Percentiles rank a stretch among this genome's conserved stretches.
These are phyloP conservation scores for Drosophila lini DNA, from an alignment of 1,140 invertebrate species.

Conservation along the genomic window DNA sequence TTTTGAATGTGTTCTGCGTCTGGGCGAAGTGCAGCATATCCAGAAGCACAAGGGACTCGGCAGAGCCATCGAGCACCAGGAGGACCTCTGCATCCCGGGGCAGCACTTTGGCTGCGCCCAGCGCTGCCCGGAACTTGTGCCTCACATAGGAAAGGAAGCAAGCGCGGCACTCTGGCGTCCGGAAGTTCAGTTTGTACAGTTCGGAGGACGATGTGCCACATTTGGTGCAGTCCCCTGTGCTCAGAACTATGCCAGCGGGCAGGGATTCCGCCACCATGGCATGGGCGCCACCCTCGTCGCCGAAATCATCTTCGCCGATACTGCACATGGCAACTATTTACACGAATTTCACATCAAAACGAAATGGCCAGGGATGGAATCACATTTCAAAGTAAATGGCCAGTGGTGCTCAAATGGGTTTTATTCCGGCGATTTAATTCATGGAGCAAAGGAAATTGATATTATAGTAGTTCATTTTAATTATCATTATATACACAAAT, in stretches of 20 bases:
- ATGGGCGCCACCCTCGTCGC: slow-evolving; percentile 74
- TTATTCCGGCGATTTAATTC: too few relatives aligned
- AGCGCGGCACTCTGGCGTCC: slow-evolving; percentile 59
- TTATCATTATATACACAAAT: too few relatives aligned
- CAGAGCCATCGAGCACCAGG: slow-evolving; percentile 67
- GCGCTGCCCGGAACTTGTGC: slow-evolving; percentile 80
- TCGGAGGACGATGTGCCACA: slow-evolving; percentile 41
- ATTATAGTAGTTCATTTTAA: too few relatives aligned
- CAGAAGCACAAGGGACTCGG: slow-evolving; percentile 65
- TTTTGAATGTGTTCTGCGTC: slow-evolving; percentile 74
- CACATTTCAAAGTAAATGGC: not conserved
- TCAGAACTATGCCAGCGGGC: slow-evolving; percentile 11
- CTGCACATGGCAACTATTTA: slow-evolving; percentile 69
- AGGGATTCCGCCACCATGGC: slow-evolving; percentile 53
- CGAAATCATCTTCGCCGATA: slow-evolving; percentile 82
- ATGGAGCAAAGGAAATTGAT: too few relatives aligned
- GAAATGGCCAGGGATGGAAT: slow-evolving; percentile 33
- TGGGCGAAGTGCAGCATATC: slow-evolving; percentile 78
- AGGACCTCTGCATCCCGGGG: slow-evolving; percentile 67
- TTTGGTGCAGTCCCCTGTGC: slow-evolving; percentile 64
- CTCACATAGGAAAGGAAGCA: slow-evolving; percentile 72
- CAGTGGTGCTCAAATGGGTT: not conserved
- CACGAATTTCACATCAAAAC: slow-evolving; percentile 33
- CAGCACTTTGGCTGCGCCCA: slow-evolving; percentile 76
- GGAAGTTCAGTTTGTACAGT: slow-evolving; percentile 72